Evolutionary conservation across 2,797 vertebrate genomes (phyloP).

Genomic region (Coregonus ussuriensis): DNA sequence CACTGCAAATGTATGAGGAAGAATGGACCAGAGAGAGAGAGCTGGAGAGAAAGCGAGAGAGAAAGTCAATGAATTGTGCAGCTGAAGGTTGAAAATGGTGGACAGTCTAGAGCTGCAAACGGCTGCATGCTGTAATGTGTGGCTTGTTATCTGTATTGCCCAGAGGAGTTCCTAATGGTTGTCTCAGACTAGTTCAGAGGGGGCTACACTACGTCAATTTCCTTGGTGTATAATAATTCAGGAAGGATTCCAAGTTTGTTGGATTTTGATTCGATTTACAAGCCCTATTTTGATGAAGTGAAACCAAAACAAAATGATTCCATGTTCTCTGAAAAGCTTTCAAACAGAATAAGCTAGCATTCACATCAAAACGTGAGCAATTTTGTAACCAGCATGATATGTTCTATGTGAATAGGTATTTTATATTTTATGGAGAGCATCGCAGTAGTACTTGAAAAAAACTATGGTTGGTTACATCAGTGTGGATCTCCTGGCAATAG

Average conservation of each 20-base stretch:
- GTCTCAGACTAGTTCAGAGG: neutral
- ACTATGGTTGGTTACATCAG: neutral
- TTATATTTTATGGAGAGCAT: neutral
- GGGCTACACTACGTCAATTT: neutral
- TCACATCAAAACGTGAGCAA: neutral
- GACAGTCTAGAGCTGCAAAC: neutral
- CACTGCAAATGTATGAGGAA: neutral
- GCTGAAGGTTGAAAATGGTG: neutral
- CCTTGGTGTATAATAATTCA: constrained; percentile 5
- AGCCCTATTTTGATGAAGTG: neutral
- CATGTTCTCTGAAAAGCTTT: neutral
- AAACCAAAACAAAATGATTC: neutral
- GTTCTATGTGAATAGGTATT: neutral
- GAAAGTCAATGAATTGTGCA: neutral
- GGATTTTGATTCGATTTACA: neutral
- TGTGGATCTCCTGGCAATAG: neutral
- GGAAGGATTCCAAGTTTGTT: neutral
- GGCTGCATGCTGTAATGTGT: neutral
- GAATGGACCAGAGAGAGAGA: neutral
- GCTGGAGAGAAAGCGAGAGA: neutral
- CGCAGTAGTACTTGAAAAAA: neutral
- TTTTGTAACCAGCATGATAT: neutral
- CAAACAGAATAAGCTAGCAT: neutral
- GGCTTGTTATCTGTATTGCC: neutral
- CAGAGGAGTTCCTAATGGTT: neutral